Base-by-base conservation (phyloP, 2,113 vertebrate genomes). In the Camelus dromedarius region DNA sequence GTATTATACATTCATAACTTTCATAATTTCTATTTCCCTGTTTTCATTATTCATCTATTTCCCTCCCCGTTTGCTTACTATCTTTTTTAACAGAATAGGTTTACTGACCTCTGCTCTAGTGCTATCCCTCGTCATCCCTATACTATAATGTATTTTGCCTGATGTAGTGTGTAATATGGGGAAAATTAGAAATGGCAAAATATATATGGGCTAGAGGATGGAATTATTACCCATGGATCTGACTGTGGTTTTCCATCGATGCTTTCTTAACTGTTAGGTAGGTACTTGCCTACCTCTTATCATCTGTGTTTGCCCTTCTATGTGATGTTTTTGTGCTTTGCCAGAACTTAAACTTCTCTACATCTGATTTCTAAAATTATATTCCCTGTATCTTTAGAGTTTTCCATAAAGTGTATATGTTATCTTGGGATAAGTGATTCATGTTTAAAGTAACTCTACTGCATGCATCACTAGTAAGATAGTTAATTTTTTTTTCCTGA, bases 331-430 rank as follows among this genome's bases (percentile, higher is more conserved):
- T 82, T 72, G 70, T 58, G 1, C 35, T 75, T 92, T 87, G 20
- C 16, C 32, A 62, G 20, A 30, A 72, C 72, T 32, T 90, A 76
- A 50, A 38, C 19, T 82, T 64, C 35, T 92, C 22, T 56, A n/a
- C 10, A 69, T 75, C 12, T 73, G 2, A 62, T 48, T 93, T 93
- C 69, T 83, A 50, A 48, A 80, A 72, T 87, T 38, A 48, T 46
- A 3, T 73, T 88, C n/a, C 54, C 14, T 9, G 7, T 58, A 48
- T 50, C 35, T 52, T 67, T 48, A 67, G 3, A 35, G 4, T 54
- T 93, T 89, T 92, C 56, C 10, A 32, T 86, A 62, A 93, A 72
- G 16, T 64, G 30, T 50, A 42, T 91, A 69, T 91, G 13, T 89
- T 75, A 81, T 67, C 64, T 58, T 46, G 38, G 28, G 28, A 62